Base-by-base conservation (phyloP, 1,140 invertebrate species). In the Pogonomyrmex californicus region DNA sequence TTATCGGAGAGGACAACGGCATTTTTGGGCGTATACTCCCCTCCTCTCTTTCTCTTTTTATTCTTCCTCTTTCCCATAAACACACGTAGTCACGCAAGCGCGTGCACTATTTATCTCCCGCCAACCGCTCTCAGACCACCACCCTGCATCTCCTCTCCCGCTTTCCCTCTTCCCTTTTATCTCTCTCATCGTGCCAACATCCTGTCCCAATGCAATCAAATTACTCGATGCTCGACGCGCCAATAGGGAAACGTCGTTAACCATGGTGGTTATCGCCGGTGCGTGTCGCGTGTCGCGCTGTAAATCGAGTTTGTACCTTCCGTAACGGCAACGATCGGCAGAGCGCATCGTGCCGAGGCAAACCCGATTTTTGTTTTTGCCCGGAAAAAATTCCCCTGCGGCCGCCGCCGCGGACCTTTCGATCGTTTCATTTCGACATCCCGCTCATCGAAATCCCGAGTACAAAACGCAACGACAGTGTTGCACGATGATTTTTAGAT, bases 241-340 rank as follows among this genome's bases (percentile, higher is more conserved):
- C 93, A 94, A 94, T 92, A 91, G 89, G 92, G 91, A 94, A 94
- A 94, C 93, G 93, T 94, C 93, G 93, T 94, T 94, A 94, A 93
- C 93, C 92, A 86, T 92, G 93, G 87, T 90, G 91, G 93, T 94
- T 94, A 94, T 93, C 92, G 92, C 73, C 91, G 85, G 89, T 94
- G 93, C 94, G 93, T 94, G 93, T 93, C 93, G 93, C 91, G 93
- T 93, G 93, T 92, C 93, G 89, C 90, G 91, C 85, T 94, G 92
- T 93, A 94, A 94, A 94, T 94, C 92, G 93, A 94, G 91, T 94
- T 94, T 93, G 88, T 92, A 91, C 91, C 91, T 93, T 92, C 89
- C 82, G 88, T 87, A 86, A 76, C 75, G 60, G 82, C 75, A 73
- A 63, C 68, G 77, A 79, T 85, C 88, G 85, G 71, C 62, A 66